These are phyloP conservation scores for Nebria ingens DNA, from an alignment of 1,140 invertebrate species.

Conservation along the genomic window DNA sequence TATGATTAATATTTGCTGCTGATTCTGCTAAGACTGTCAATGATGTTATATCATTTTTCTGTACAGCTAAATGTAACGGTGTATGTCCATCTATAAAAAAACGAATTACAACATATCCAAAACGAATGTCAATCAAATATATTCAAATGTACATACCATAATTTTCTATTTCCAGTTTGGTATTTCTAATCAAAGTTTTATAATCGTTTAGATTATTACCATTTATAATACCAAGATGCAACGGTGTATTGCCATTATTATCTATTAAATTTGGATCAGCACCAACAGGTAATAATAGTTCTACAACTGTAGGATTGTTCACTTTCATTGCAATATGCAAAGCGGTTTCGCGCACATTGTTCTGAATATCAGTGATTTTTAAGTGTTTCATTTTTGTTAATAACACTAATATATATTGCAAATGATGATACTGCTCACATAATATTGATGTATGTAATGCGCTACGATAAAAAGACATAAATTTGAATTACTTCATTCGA, in stretches of 20 bases:
- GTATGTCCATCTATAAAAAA: slow-evolving; percentile 35
- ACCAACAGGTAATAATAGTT: slow-evolving; percentile 30
- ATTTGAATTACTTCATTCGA: not conserved
- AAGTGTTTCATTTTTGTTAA: slow-evolving; percentile 26
- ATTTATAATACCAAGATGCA: slow-evolving; percentile 41
- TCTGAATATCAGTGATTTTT: slow-evolving; percentile 24
- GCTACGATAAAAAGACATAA: slow-evolving; percentile 18
- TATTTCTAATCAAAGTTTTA: not conserved
- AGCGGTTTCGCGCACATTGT: slow-evolving; percentile 34
- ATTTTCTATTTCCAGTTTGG: slow-evolving; percentile 28
- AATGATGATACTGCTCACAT: slow-evolving; percentile 10
- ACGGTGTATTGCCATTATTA: slow-evolving; percentile 36
- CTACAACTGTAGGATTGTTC: slow-evolving; percentile 34
- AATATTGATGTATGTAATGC: slow-evolving; percentile 31
- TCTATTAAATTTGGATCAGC: slow-evolving; percentile 41
- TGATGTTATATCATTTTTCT: slow-evolving; percentile 37
- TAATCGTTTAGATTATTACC: slow-evolving; percentile 17
- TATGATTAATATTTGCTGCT: slow-evolving; percentile 39
- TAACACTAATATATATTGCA: slow-evolving; percentile 19
- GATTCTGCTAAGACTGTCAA: slow-evolving; percentile 37
- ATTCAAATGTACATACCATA: slow-evolving; percentile 22
- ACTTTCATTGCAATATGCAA: slow-evolving; percentile 40
- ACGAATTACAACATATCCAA: not conserved
- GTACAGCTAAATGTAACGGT: slow-evolving; percentile 40
- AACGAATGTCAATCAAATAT: not conserved